These are phyloP conservation scores for Anastatus disparis DNA, from an alignment of 1,140 invertebrate genomes.

Conservation along the genomic window DNA sequence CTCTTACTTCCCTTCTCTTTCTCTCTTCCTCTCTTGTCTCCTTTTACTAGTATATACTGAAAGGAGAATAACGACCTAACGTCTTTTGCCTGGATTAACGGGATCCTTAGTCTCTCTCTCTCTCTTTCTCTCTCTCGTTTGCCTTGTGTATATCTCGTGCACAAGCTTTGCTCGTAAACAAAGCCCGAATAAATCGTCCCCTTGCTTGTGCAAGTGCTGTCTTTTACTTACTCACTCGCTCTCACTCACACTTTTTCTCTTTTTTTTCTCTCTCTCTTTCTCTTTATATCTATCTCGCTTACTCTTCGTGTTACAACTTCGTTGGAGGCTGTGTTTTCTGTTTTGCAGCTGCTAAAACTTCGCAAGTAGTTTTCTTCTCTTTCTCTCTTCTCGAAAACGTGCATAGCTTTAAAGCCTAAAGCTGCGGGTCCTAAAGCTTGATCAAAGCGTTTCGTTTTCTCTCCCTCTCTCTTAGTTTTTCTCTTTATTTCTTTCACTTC, in stretches of 20 bases:
- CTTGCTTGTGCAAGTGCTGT: constrained; percentile 29
- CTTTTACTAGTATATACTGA: constrained; percentile 3
- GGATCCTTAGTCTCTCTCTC: constrained; percentile 11
- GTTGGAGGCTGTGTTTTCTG: constrained; percentile 33
- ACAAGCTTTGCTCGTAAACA: constrained; percentile 51
- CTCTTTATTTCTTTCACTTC: neutral
- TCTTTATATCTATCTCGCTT: neutral
- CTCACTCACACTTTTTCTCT: neutral
- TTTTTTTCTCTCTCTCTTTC: neutral
- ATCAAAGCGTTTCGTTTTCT: constrained; percentile 16
- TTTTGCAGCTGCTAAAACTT: constrained; percentile 29
- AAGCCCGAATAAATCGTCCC: constrained; percentile 55
- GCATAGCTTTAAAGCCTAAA: constrained; percentile 11
- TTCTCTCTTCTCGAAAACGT: no score
- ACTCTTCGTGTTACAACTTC: no score
- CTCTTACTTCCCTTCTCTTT: neutral
- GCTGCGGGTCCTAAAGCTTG: constrained; percentile 16
- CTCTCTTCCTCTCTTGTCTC: neutral
- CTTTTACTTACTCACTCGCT: constrained; percentile 11
- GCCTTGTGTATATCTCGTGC: constrained; percentile 22
- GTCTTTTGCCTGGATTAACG: constrained; percentile 52
- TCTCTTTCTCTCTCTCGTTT: constrained; percentile 22
- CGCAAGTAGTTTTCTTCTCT: no score
- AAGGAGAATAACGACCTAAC: constrained; percentile 43
- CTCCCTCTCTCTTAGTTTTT: neutral